Conservation (phyloP, 64 coral and sea anemone species). For the Platygyra sinensis region DNA sequence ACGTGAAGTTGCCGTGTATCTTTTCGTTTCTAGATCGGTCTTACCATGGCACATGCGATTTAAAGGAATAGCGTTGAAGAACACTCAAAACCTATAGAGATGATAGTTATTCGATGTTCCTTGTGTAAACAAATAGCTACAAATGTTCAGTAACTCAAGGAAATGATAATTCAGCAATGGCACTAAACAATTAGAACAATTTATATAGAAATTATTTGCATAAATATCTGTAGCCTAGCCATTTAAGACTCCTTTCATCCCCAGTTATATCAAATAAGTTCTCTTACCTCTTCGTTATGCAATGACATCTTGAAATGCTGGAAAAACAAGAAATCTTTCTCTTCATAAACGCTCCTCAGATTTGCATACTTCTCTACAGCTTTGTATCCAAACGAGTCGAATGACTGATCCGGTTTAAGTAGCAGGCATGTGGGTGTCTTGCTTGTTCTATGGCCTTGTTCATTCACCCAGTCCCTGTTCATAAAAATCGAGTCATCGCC, state of each 20-base stretch:
- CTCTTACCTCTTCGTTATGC: conserved; percentile 23
- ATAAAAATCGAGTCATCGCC: conserved; percentile 27
- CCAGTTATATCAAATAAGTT: background rate
- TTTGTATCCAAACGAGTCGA: conserved; percentile 49
- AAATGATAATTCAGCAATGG: too few species aligned
- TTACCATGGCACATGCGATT: too few species aligned
- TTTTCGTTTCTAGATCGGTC: too few species aligned
- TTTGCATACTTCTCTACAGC: conserved; percentile 34
- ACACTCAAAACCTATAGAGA: background rate
- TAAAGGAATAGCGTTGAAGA: background rate
- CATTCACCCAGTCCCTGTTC: conserved; percentile 42
- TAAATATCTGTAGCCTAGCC: background rate
- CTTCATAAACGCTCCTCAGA: conserved; percentile 3
- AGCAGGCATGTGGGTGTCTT: conserved; percentile 30
- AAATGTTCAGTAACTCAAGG: too few species aligned
- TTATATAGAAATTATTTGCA: background rate
- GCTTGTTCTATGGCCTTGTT: conserved; percentile 20
- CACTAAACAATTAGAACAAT: too few species aligned
- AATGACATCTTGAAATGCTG: conserved; percentile 51
- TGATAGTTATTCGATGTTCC: background rate
- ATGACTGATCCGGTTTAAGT: conserved; percentile 6
- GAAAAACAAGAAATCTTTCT: conserved; percentile 6
- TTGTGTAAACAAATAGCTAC: too few species aligned
- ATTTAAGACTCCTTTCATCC: background rate
- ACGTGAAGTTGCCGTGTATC: too few species aligned